These are phyloP conservation scores for Neopipo cinnamomea DNA, from an alignment of 2,113 vertebrate species.

Conservation along the genomic window DNA sequence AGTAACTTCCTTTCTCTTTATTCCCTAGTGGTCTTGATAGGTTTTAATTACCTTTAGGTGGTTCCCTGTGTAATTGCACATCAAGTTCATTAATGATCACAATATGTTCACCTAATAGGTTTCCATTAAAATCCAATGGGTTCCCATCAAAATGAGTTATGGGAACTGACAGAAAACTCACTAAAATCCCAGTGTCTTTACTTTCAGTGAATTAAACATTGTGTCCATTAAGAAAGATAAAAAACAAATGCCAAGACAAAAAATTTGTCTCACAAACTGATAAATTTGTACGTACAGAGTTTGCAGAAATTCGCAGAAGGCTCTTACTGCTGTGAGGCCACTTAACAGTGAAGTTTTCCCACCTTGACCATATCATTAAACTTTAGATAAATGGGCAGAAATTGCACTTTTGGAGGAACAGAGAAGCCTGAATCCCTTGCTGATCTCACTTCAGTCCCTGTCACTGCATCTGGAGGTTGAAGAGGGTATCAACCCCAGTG, in stretches of 20 bases:
- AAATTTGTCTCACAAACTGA: background rate
- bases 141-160: slow-evolving; percentile 77
- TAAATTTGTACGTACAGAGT: background rate
- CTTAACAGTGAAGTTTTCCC: background rate
- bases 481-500: background rate
- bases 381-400: background rate
- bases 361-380: background rate
- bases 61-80: slow-evolving; percentile 57
- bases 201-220: slow-evolving; percentile 65
- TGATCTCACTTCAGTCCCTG: background rate
- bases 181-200: slow-evolving; percentile 64
- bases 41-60: slow-evolving; percentile 80
- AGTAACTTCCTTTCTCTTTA: slow-evolving; percentile 75
- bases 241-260: background rate
- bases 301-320: background rate
- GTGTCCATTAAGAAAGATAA: slow-evolving; percentile 50
- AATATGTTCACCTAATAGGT: slow-evolving; percentile 77
- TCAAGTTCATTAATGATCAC: slow-evolving; percentile 76
- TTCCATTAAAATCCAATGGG: slow-evolving; percentile 78
- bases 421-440: background rate
- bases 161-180: slow-evolving; percentile 60
- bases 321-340: background rate
- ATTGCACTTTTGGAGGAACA: background rate
- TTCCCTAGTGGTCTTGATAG: slow-evolving; percentile 67
- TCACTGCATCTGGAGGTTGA: background rate